Conservation (phyloP, 2,888 invertebrate genomes). For the Cephus runcator region DNA sequence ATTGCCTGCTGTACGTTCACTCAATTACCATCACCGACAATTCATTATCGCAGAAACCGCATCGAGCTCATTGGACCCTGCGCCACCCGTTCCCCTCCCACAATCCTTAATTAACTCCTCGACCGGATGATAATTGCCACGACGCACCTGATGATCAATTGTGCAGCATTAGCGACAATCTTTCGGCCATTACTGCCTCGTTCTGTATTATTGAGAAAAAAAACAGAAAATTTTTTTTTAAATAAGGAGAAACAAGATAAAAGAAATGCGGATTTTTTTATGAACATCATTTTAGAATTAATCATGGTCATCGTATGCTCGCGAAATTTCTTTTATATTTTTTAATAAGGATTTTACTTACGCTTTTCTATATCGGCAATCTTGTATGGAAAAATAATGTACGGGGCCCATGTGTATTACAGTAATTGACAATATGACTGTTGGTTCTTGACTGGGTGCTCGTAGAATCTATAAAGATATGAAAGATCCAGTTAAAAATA, state of each 20-base stretch:
- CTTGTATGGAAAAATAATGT: background rate
- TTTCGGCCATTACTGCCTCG: background rate
- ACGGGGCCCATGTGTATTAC: background rate
- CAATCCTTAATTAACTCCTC: conserved; percentile 58
- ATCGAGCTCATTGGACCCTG: conserved; percentile 52
- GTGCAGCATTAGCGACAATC: conserved; percentile 22
- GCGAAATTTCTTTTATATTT: background rate
- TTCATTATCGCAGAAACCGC: conserved; percentile 57
- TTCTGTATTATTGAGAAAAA: conserved; percentile 4
- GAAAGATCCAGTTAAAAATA: background rate
- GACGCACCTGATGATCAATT: conserved; percentile 42
- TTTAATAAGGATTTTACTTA: background rate
- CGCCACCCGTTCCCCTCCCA: conserved; percentile 23
- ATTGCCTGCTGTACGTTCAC: conserved; percentile 39
- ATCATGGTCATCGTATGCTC: background rate
- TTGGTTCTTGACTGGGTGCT: background rate
- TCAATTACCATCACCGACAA: conserved; percentile 57
- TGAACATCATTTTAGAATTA: background rate
- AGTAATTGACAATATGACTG: background rate
- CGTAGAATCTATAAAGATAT: background rate
- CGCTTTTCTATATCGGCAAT: background rate
- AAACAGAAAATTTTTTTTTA: background rate
- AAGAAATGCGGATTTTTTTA: background rate
- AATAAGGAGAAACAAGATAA: background rate
- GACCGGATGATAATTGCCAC: conserved; percentile 54